phyloP scores from a whole-genome alignment of 2,888 invertebrate genomes.

The Ommatoiulus sabulosus region DNA sequence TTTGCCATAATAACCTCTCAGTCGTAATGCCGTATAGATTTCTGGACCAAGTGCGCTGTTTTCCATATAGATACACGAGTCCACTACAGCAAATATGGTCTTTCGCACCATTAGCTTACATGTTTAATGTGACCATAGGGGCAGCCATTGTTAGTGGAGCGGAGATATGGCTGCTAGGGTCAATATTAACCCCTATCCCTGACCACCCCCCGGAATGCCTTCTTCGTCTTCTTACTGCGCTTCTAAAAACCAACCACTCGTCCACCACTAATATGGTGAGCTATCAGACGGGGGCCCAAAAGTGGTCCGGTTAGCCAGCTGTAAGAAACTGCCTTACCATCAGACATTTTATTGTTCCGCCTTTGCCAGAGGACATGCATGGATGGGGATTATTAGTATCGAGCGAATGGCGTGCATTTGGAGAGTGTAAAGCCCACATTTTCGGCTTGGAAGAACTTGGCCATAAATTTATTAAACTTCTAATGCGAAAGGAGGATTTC shows the following conservation, averaged over 20 bases:
- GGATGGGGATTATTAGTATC: slow-evolving; percentile 2
- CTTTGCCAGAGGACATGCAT: slow-evolving; percentile 30
- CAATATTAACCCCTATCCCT: neutral
- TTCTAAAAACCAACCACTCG: slow-evolving; percentile 32
- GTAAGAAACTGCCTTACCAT: slow-evolving; percentile 42
- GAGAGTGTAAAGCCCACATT: neutral
- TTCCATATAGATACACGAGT: slow-evolving; percentile 52
- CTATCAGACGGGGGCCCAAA: slow-evolving; percentile 9
- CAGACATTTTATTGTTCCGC: slow-evolving; percentile 30
- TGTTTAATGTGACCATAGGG: slow-evolving; percentile 54
- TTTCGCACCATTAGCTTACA: slow-evolving; percentile 54
- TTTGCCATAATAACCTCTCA: slow-evolving; percentile 54
- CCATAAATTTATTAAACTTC: too few relatives aligned
- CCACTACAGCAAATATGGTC: slow-evolving; percentile 54
- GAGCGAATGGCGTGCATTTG: neutral
- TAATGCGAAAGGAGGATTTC: too few relatives aligned
- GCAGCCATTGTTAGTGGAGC: slow-evolving; percentile 46
- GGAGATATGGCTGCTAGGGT: slow-evolving; percentile 48
- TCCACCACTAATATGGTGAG: slow-evolving; percentile 38
- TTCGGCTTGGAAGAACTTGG: neutral
- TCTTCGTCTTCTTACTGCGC: neutral
- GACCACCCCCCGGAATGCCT: slow-evolving; percentile 17
- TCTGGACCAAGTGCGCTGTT: slow-evolving; percentile 22
- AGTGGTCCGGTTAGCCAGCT: slow-evolving; percentile 46
- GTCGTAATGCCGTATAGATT: slow-evolving; percentile 46